Base-by-base conservation (phyloP, 2,888 invertebrate species). In the Cerastoderma edule region DNA sequence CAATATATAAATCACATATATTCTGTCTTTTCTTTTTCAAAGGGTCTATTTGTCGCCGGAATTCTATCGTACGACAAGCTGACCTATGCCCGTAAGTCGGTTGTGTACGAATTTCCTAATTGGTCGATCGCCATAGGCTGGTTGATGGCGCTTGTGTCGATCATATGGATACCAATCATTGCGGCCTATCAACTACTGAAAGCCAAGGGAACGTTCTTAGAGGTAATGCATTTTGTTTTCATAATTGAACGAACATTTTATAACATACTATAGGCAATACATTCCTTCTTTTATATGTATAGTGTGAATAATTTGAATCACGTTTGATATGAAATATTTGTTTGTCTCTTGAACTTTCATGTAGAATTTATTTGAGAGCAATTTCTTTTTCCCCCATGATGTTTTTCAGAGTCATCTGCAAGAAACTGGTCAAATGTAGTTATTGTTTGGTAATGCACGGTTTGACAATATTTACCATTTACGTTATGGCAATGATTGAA, bases 71-170 rank as follows among this genome's bases (percentile, higher is more conserved):
- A 91, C 72, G 89, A 90, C 0, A 89, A 90, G 63, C 74, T 91
- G 73, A 81, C 78, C 6, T 91, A 90, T 72, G 86, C 89, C 46
- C 76, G 91, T 32, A 90, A 94, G 83, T 93, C 91, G 3, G 92
- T 93, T 85, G 93, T 93, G 2, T 94, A 94, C 85, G 83, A 89
- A 35, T 94, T 93, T 83, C 94, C 94, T 0, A 67, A 85, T 8
- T 94, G 94, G 93, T 89, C 90, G 19, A 89, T 91, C 30, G 84
- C 77, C 0, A 78, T 90, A 30, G 91, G 91, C 5, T 91, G 91
- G 91, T 71, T 78, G 50, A 78, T 91, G 83, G 89, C 89, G 3
- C 69, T 83, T 30, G 76, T 82, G 2, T 89, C 89, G 19, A 82
- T 90, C 22, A 54, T 89, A 32, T 87, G 88, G 83, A 88, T 91